A percentile compares a stretch with the other conserved stretches of the same genome.
phyloP scores from a whole-genome alignment of 2,888 invertebrate genomes.

The Clitarchus hookeri region DNA sequence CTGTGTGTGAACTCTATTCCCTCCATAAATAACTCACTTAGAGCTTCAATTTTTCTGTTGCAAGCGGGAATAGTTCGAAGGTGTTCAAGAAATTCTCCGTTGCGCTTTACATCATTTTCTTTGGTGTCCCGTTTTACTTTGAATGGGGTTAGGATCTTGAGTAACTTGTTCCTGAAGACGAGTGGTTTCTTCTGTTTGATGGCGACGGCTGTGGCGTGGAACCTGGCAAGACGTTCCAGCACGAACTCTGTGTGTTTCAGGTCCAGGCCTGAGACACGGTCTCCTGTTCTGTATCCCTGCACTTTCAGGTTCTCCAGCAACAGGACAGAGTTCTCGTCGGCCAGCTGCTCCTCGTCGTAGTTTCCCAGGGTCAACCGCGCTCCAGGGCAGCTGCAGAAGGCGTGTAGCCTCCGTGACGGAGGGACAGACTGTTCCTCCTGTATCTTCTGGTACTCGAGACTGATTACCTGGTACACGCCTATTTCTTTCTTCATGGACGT shows the following conservation, averaged over 20 bases:
- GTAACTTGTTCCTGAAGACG: conserved; percentile 53
- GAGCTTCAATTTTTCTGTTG: neutral
- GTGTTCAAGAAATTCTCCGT: neutral
- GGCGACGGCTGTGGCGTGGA: conserved; percentile 64
- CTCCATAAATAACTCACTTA: neutral
- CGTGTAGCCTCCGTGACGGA: conserved; percentile 54
- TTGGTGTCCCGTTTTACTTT: conserved; percentile 42
- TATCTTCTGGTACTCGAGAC: conserved; percentile 57
- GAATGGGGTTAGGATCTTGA: conserved; percentile 41
- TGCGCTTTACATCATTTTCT: conserved; percentile 42
- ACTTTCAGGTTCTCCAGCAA: conserved; percentile 62
- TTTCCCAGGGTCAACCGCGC: conserved; percentile 54
- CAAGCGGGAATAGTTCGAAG: neutral
- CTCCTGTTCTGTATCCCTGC: conserved; percentile 58
- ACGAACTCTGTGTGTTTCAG: conserved; percentile 56
- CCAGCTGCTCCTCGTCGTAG: conserved; percentile 44
- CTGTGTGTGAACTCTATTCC: neutral
- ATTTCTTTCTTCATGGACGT: conserved; percentile 56
- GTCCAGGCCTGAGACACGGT: conserved; percentile 59
- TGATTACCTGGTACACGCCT: conserved; percentile 58
- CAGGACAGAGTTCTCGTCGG: conserved; percentile 58
- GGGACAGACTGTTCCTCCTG: conserved; percentile 57
- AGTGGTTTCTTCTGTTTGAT: conserved; percentile 57
- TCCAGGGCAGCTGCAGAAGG: conserved; percentile 61
- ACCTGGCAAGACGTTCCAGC: conserved; percentile 59